Evolutionary conservation across 2,888 invertebrate species (phyloP).

Genomic region (Formica aserva): DNA sequence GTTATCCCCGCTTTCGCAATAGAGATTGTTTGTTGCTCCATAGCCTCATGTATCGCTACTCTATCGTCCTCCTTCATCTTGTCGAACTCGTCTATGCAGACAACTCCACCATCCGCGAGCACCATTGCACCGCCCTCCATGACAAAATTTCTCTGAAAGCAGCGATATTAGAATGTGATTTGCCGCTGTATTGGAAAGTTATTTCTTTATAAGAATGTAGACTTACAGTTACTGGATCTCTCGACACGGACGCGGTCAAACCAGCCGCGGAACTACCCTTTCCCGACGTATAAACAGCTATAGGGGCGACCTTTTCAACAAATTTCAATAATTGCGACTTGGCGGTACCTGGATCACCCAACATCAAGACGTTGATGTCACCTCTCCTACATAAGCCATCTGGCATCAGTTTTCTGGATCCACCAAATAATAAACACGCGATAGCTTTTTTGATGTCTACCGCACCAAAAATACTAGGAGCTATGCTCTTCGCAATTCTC

Average conservation of each 20-base stretch:
- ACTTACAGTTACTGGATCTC: slow-evolving; percentile 96
- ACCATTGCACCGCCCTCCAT: slow-evolving; percentile 99
- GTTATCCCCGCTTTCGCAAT: slow-evolving; percentile 99
- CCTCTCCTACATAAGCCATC: slow-evolving; percentile 98
- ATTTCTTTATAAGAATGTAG: background rate
- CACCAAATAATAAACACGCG: slow-evolving; percentile 97
- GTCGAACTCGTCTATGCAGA: slow-evolving; percentile 99
- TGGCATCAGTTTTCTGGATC: slow-evolving; percentile 94
- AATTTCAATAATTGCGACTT: slow-evolving; percentile 99
- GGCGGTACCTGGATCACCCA: slow-evolving; percentile 99
- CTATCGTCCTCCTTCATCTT: slow-evolving; percentile 99
- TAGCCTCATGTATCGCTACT: slow-evolving; percentile 99
- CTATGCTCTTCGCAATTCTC: slow-evolving; percentile 94
- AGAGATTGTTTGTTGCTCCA: slow-evolving; percentile 99
- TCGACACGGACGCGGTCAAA: slow-evolving; percentile 97
- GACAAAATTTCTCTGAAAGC: slow-evolving; percentile 94
- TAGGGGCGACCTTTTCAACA: slow-evolving; percentile 97
- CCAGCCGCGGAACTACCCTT: slow-evolving; percentile 99
- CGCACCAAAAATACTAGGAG: slow-evolving; percentile 98
- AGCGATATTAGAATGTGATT: background rate
- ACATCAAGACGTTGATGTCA: slow-evolving; percentile 97
- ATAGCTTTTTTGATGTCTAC: slow-evolving; percentile 98
- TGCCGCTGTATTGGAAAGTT: background rate
- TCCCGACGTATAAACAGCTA: slow-evolving; percentile 99
- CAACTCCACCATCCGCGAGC: slow-evolving; percentile 99